phyloP scores from a whole-genome alignment of 2,113 vertebrate species.

The Rana temporaria region DNA sequence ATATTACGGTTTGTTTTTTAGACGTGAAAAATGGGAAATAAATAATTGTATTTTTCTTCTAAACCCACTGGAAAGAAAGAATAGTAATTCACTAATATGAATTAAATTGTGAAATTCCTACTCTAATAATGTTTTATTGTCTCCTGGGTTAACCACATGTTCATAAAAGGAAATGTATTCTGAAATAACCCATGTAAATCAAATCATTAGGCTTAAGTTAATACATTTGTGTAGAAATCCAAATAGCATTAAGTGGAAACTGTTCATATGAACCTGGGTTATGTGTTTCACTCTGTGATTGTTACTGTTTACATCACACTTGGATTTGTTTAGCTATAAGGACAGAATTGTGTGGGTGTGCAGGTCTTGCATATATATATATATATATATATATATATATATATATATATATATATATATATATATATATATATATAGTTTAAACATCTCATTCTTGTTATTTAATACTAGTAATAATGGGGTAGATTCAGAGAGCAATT shows the following conservation, averaged over 20 bases:
- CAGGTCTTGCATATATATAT: background rate
- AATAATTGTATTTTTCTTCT: no score
- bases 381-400: background rate
- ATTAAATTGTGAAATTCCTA: conserved; percentile 10
- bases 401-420: no score
- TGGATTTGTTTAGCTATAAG: background rate
- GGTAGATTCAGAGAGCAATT: no score
- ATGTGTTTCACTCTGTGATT: conserved; percentile 1
- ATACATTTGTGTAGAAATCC: conserved; percentile 36
- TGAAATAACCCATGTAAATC: conserved; percentile 33
- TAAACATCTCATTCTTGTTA: no score
- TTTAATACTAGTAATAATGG: no score
- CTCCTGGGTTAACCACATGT: conserved; percentile 6
- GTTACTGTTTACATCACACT: background rate
- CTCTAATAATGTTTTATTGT: conserved; percentile 22
- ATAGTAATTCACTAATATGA: background rate
- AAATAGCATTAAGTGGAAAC: conserved; percentile 26
- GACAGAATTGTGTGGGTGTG: background rate
- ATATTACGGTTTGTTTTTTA: no score
- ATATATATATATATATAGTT: no score
- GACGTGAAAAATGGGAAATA: no score
- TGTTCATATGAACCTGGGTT: conserved; percentile 12
- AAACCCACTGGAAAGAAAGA: background rate
- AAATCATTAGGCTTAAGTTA: conserved; percentile 40
- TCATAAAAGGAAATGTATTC: conserved; percentile 38